Evolutionary conservation across 2,113 vertebrate species (phyloP).

Genomic region (Bujurquina vittata): DNA sequence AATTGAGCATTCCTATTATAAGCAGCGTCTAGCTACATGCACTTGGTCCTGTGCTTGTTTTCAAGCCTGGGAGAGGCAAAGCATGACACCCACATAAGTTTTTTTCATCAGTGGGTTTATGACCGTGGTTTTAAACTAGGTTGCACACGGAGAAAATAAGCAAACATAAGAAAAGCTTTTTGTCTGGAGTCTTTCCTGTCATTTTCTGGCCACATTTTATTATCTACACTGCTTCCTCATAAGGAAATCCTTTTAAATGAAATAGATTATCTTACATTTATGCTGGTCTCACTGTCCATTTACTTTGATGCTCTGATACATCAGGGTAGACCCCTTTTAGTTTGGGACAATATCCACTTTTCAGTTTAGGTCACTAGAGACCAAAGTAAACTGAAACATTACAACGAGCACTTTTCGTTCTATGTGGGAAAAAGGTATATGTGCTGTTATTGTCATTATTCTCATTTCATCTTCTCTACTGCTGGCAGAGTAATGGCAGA

Average conservation of each 20-base stretch:
- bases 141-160: too few species aligned
- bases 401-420: not conserved
- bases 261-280: not conserved
- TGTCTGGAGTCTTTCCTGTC: too few species aligned
- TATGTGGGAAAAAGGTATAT: not conserved
- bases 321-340: not conserved
- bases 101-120: not conserved
- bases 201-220: not conserved
- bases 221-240: not conserved
- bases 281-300: not conserved
- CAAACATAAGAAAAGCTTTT: too few species aligned
- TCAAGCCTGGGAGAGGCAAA: not conserved
- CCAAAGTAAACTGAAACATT: not conserved
- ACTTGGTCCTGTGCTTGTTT: not conserved
- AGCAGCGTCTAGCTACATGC: rapidly evolving
- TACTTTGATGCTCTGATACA: not conserved
- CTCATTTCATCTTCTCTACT: not conserved
- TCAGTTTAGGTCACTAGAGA: not conserved
- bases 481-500: not conserved
- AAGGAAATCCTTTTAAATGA: not conserved
- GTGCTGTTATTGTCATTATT: not conserved
- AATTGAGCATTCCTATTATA: not conserved
- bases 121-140: not conserved
- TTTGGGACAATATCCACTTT: not conserved
- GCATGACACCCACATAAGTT: not conserved